Conservation (phyloP, 2,888 invertebrate species). For the Acanthoscelides obtectus region DNA sequence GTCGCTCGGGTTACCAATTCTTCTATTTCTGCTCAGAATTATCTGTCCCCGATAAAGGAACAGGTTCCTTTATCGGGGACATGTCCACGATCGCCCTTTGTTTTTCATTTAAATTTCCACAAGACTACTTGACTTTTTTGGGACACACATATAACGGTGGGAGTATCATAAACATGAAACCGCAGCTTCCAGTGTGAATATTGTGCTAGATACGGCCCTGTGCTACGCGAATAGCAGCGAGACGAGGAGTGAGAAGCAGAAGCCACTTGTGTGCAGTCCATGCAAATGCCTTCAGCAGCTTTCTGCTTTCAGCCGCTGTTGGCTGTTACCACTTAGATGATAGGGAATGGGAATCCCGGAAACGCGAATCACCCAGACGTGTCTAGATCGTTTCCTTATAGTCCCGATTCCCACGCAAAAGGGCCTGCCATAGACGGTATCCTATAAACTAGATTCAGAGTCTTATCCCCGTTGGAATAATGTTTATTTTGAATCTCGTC, state of each 20-base stretch:
- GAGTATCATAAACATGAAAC: too few species aligned
- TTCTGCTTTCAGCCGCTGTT: neutral
- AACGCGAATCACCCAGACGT: constrained; percentile 30
- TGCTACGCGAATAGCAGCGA: neutral
- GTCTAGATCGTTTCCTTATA: constrained; percentile 36
- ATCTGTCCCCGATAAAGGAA: too few species aligned
- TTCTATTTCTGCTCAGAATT: too few species aligned
- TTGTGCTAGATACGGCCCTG: neutral
- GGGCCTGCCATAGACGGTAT: neutral
- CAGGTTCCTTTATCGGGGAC: too few species aligned
- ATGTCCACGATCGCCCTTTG: too few species aligned
- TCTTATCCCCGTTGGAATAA: neutral
- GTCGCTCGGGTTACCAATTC: too few species aligned
- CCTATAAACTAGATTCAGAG: neutral
- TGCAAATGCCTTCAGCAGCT: neutral
- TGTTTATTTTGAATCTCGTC: too few species aligned
- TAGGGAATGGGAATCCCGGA: constrained; percentile 32
- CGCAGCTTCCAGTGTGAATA: too few species aligned
- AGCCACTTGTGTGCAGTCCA: neutral
- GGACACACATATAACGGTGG: too few species aligned
- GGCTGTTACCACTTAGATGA: neutral
- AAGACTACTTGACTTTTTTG: too few species aligned
- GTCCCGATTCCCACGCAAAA: constrained; percentile 29
- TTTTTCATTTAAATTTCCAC: too few species aligned
- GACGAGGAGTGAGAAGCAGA: neutral